Conservation (phyloP, 2,113 vertebrate species). For the Channa argus region DNA sequence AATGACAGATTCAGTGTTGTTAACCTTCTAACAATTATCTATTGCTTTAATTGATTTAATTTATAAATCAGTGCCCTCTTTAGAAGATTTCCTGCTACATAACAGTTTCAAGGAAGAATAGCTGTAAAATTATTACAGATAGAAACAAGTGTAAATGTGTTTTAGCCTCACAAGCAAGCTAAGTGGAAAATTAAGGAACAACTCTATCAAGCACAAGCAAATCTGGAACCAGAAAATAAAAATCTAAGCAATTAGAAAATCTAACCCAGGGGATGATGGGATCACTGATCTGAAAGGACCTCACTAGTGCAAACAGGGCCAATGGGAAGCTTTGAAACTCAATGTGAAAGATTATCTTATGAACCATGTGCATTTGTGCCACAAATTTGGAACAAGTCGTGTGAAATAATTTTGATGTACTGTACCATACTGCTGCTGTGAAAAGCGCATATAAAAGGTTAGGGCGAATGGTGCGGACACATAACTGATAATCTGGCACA, state of each 20-base stretch:
- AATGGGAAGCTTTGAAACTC: slow-evolving; percentile 27
- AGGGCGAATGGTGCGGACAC: slow-evolving; percentile 5
- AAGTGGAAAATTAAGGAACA: slow-evolving; percentile 13
- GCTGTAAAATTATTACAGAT: slow-evolving; percentile 51
- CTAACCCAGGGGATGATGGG: slow-evolving; percentile 32
- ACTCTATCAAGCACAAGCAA: slow-evolving; percentile 8
- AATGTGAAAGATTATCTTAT: slow-evolving; percentile 37
- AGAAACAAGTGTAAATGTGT: slow-evolving; percentile 27
- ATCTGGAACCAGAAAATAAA: slow-evolving; percentile 22
- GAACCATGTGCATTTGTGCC: slow-evolving; percentile 45
- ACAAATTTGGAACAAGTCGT: slow-evolving; percentile 43
- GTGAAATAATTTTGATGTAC: slow-evolving; percentile 27
- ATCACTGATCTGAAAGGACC: slow-evolving; percentile 51
- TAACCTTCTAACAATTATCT: slow-evolving; percentile 31
- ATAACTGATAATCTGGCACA: slow-evolving; percentile 40
- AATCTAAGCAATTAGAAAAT: slow-evolving; percentile 31
- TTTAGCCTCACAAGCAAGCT: slow-evolving; percentile 27
- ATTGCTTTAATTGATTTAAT: slow-evolving; percentile 3
- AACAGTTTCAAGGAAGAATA: slow-evolving; percentile 30
- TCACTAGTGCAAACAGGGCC: slow-evolving; percentile 36
- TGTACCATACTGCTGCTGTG: not conserved
- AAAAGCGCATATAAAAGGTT: slow-evolving; percentile 26
- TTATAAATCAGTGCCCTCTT: not conserved
- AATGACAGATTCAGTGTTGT: slow-evolving; percentile 26
- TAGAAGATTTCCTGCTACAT: not conserved